A percentile compares a stretch with the other conserved stretches of the same genome.
These are phyloP conservation scores for Acanthopleura granulata DNA, from an alignment of 2,888 invertebrate genomes.

Conservation along the genomic window DNA sequence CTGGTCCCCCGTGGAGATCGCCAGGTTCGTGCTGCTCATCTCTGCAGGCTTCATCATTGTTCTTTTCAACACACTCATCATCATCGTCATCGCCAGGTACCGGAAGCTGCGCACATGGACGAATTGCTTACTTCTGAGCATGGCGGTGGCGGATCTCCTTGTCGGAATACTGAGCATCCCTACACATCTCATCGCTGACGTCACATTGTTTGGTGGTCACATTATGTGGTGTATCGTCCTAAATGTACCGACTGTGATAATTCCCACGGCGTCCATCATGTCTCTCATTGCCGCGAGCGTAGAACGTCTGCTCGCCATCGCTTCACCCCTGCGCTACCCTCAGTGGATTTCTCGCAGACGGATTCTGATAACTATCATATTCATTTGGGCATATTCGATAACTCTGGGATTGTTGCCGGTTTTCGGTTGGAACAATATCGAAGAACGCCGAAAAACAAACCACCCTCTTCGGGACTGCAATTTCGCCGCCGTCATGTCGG, in stretches of 20 bases:
- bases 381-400: not conserved
- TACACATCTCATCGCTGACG: not conserved
- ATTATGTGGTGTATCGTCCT: not conserved
- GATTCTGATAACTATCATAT: not conserved
- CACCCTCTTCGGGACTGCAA: not conserved
- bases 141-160: conserved; percentile 7
- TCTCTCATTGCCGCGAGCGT: conserved; percentile 6
- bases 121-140: conserved; percentile 3
- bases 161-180: not conserved
- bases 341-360: not conserved
- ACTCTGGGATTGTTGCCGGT: not conserved
- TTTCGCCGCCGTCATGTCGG: conserved; percentile 11
- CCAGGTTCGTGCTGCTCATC: not conserved
- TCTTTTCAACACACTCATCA: not conserved
- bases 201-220: not conserved
- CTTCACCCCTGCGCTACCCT: not conserved
- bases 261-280: not conserved
- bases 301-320: not conserved
- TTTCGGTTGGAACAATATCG: conserved; percentile 12
- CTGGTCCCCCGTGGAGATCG: not conserved
- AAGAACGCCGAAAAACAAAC: not conserved
- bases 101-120: conserved; percentile 11
- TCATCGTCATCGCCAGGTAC: not conserved
- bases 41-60: not conserved
- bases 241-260: not conserved